These are phyloP conservation scores for Holocentrus rufus DNA, from an alignment of 2,797 vertebrate genomes.

Conservation along the genomic window DNA sequence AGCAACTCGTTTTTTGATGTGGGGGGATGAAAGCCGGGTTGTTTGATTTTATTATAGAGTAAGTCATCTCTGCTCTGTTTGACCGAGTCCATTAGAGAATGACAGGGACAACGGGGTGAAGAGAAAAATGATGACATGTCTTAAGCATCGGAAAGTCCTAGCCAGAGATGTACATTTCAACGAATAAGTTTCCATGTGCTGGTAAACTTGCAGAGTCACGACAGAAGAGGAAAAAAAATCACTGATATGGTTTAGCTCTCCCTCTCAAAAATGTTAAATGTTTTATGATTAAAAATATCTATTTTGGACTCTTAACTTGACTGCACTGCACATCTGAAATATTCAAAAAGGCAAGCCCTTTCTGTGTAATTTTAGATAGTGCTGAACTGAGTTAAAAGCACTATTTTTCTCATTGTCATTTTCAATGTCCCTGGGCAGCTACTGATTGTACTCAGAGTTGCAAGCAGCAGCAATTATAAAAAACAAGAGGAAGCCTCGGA, in stretches of 20 bases:
- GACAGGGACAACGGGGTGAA: neutral
- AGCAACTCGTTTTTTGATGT: neutral
- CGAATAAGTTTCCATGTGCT: no score
- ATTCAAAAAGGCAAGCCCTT: constrained; percentile 7
- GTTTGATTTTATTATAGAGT: neutral
- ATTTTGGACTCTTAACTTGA: constrained; percentile 11
- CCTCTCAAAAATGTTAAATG: neutral
- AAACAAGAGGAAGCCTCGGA: constrained; percentile 28
- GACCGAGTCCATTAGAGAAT: neutral
- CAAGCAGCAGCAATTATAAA: constrained; percentile 46
- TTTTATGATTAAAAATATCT: constrained; percentile 17
- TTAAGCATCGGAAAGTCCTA: neutral
- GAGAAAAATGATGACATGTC: no score
- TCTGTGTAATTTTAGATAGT: constrained; percentile 25
- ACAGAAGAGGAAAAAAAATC: neutral
- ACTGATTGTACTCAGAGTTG: constrained; percentile 26
- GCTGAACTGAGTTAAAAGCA: neutral
- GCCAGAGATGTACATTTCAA: neutral
- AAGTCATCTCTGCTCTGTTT: neutral
- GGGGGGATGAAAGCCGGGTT: neutral
- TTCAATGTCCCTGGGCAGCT: constrained; percentile 26
- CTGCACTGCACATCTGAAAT: constrained; percentile 4
- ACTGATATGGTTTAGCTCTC: neutral
- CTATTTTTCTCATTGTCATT: constrained; percentile 20
- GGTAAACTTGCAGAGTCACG: neutral